Percentiles rank a stretch among this genome's conserved stretches.
phyloP scores from a whole-genome alignment of 2,888 invertebrate species.

The Flabesymbios commensalis region DNA sequence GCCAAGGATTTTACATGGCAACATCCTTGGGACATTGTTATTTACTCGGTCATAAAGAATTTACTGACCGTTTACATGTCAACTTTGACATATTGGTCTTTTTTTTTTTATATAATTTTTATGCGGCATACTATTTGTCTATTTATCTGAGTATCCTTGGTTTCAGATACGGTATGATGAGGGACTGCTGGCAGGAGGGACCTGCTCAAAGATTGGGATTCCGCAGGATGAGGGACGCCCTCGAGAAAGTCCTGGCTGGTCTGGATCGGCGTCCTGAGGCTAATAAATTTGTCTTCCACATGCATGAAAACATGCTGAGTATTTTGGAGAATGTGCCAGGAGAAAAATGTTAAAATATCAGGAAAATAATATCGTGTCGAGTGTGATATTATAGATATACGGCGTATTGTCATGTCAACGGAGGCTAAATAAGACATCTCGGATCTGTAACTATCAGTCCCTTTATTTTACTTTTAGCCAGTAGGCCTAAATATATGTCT shows the following conservation, averaged over 20 bases:
- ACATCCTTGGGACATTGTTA: background rate
- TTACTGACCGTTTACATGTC: too few relatives aligned
- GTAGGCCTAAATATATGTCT: too few relatives aligned
- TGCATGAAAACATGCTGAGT: slow-evolving; percentile 17
- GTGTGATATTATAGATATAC: too few relatives aligned
- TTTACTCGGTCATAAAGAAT: background rate
- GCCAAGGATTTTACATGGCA: too few relatives aligned
- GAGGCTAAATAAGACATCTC: too few relatives aligned
- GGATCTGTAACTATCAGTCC: too few relatives aligned
- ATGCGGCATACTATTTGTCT: too few relatives aligned
- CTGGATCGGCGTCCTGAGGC: slow-evolving; percentile 5
- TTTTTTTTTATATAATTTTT: too few relatives aligned
- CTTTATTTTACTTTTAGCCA: too few relatives aligned
- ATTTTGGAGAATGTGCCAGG: slow-evolving; percentile 15
- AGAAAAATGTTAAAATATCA: slow-evolving; percentile 17
- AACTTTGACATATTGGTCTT: too few relatives aligned
- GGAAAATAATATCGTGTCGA: too few relatives aligned
- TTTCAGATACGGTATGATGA: slow-evolving; percentile 20
- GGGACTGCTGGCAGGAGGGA: slow-evolving; percentile 19
- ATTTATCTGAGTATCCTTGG: background rate
- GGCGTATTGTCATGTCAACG: too few relatives aligned
- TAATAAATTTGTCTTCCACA: slow-evolving; percentile 7
- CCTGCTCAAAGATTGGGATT: slow-evolving; percentile 14
- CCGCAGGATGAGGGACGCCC: background rate
- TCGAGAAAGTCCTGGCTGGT: slow-evolving; percentile 3